Base-by-base conservation (phyloP, 2,113 vertebrate genomes). In the Choloepus hoffmanni region DNA sequence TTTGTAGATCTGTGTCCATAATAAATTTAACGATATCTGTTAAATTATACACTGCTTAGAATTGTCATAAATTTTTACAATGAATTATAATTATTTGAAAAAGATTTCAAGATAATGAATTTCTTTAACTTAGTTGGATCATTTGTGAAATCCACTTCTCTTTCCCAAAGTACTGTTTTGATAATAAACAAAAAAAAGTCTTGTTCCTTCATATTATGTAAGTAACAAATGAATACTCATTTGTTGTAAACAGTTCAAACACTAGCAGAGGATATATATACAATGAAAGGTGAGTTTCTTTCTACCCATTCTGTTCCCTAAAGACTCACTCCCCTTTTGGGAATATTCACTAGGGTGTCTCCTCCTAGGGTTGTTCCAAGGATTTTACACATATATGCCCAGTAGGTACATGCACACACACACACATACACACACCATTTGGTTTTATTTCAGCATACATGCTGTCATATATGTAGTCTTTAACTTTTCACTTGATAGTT, bases 51-150 rank as follows among this genome's bases (percentile, higher is more conserved):
- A 48, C 55, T 50, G 0, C 50, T 85, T 68, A 19, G 36, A 82
- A 36, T 78, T 73, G 70, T 40, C 10, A n/a, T 81, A 26, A 67
- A 16, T 89, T 93, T 97, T 89, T 83, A 86, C 24, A 79, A 0
- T 81, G 60, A 53, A 40, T 23, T 81, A 1, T 62, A 73, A 74
- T 93, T 87, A 33, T 92, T 83, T 79, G 24, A 83, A 92, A 92
- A 3, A 9, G n/a, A 72, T 92, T 58, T 85, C 60, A 92, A 26
- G 45, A 36, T 94, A 12, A 30, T 0, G 83, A 65, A 78, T 67
- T 85, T 88, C 16, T n/a, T 82, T 81, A 85, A 12, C 28, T 90
- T 81, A 43, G 14, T 48, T 65, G 24, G 50, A 68, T 95, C 21
- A 70, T 86, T 73, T 84, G 24, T 77, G 60, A 33, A 10, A 74